Evolutionary conservation across 2,797 vertebrate species (phyloP).

Genomic region (Sphenopsis melanotis): DNA sequence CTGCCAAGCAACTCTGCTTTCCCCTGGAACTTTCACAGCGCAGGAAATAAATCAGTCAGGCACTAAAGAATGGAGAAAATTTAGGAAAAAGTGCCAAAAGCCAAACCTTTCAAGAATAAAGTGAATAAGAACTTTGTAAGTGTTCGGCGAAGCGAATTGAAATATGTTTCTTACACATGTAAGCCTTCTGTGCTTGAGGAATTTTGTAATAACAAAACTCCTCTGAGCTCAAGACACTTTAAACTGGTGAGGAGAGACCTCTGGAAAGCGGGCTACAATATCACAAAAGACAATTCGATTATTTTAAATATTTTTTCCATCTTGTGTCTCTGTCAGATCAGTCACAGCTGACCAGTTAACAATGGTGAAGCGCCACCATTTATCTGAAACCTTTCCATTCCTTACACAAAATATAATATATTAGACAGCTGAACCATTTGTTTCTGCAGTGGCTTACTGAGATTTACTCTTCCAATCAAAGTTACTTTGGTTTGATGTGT

Average conservation of each 20-base stretch:
- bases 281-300: background rate
- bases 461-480: background rate
- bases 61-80: conserved; percentile 58
- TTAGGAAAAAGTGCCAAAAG: background rate
- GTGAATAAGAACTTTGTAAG: conserved; percentile 55
- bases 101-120: conserved; percentile 34
- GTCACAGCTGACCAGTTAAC: background rate
- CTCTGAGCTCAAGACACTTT: background rate
- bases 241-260: background rate
- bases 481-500: background rate
- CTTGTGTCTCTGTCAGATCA: background rate
- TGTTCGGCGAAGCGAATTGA: background rate
- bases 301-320: background rate
- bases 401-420: background rate
- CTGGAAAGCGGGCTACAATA: background rate
- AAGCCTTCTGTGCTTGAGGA: background rate
- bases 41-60: conserved; percentile 67
- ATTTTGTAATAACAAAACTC: background rate
- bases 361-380: background rate
- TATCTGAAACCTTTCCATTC: background rate
- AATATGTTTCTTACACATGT: background rate
- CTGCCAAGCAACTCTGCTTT: conserved; percentile 53
- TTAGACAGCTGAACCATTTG: background rate
- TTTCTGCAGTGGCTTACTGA: background rate
- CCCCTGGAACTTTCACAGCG: conserved; percentile 41